Evolutionary conservation across 2,797 vertebrate genomes (phyloP).

Genomic region (Crypturellus tataupa): DNA sequence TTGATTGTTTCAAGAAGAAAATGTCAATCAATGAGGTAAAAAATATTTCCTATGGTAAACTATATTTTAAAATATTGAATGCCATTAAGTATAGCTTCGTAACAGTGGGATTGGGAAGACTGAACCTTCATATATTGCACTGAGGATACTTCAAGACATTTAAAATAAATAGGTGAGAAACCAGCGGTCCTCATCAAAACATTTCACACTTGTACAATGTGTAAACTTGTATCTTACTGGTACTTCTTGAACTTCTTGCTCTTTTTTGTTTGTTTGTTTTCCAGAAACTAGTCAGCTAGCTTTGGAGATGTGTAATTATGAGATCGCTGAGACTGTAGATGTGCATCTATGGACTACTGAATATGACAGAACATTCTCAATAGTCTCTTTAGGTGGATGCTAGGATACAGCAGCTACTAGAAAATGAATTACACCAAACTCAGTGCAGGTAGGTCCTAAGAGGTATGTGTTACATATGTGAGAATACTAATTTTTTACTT

Average conservation of each 20-base stretch:
- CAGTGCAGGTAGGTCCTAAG: too few species aligned
- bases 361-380: background rate
- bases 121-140: background rate
- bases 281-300: background rate
- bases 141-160: background rate
- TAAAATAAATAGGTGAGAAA: background rate
- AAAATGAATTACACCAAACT: too few species aligned
- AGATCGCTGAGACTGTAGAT: background rate
- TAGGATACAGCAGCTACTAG: background rate
- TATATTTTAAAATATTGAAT: fast-evolving
- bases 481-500: background rate
- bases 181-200: background rate
- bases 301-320: background rate
- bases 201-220: background rate
- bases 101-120: background rate
- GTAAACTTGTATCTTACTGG: background rate
- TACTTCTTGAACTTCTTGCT: background rate
- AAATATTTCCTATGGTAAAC: background rate
- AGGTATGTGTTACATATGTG: background rate
- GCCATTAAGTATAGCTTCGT: background rate
- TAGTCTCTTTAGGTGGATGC: background rate
- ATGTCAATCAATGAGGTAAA: background rate
- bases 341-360: background rate
- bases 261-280: background rate
- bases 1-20: background rate